Percentiles rank a stretch among this genome's conserved stretches.
Conservation (phyloP, 2,888 invertebrate genomes). For the Epistrophe grossulariae region DNA sequence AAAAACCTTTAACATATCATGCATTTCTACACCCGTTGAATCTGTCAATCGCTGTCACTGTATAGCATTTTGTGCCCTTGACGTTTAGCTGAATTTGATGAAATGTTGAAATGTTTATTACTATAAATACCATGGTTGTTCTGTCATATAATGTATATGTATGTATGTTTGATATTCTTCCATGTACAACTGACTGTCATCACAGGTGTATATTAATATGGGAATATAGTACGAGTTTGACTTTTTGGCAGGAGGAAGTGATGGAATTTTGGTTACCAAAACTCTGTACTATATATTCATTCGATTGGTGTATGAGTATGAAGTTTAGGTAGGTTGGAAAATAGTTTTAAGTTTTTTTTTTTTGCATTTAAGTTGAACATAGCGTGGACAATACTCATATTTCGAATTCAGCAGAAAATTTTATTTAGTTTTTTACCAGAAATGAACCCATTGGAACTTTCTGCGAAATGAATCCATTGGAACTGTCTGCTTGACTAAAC, state of each 20-base stretch:
- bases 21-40: not conserved
- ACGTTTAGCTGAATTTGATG: constrained; percentile 19
- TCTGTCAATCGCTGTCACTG: constrained; percentile 18
- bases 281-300: too few relatives aligned
- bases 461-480: too few relatives aligned
- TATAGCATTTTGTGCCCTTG: not conserved
- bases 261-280: not conserved
- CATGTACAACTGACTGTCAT: not conserved
- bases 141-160: not conserved
- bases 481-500: too few relatives aligned
- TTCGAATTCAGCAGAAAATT: too few relatives aligned
- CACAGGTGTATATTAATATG: not conserved
- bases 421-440: too few relatives aligned
- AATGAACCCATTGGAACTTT: too few relatives aligned
- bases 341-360: too few relatives aligned
- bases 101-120: constrained; percentile 36
- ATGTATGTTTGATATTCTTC: not conserved
- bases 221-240: not conserved
- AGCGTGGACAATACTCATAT: too few relatives aligned
- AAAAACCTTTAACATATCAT: constrained; percentile 3
- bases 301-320: too few relatives aligned
- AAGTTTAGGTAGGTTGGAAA: not conserved
- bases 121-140: not conserved
- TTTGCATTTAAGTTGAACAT: too few relatives aligned
- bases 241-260: not conserved